A percentile compares a stretch with the other conserved stretches of the same genome.
These are phyloP conservation scores for Heterocephalus glaber DNA, from an alignment of 2,113 vertebrate species.

Conservation along the genomic window DNA sequence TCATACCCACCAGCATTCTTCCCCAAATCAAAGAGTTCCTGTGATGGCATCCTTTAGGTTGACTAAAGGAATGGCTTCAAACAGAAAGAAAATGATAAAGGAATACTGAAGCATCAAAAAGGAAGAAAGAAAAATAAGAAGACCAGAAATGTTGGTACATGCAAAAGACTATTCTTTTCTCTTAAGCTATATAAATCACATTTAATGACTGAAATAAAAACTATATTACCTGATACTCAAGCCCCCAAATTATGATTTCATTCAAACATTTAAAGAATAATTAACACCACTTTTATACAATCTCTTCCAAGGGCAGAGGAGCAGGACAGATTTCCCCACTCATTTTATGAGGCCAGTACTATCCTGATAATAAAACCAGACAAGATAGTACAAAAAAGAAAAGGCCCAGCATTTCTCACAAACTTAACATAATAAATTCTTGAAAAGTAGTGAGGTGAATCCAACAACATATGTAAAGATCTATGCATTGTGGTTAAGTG, in stretches of 20 bases:
- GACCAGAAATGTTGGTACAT: not conserved
- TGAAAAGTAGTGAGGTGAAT: not conserved
- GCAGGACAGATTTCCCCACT: not conserved
- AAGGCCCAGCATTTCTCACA: not conserved
- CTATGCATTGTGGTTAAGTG: not conserved
- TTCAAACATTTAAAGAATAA: constrained; percentile 1
- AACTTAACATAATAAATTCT: not conserved
- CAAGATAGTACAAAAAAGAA: not conserved
- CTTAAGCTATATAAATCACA: not conserved
- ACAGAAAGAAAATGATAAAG: not conserved
- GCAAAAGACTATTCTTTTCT: not conserved
- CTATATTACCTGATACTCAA: not conserved
- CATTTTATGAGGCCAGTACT: not conserved
- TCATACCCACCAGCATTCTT: not conserved
- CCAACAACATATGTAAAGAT: not conserved
- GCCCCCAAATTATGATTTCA: constrained; percentile 4
- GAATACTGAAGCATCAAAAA: not conserved
- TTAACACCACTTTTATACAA: not conserved
- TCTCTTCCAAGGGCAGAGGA: constrained; percentile 11
- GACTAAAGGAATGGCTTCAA: not conserved
- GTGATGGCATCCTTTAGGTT: not conserved
- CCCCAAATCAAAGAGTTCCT: not conserved
- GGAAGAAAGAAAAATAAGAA: not conserved
- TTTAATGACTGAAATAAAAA: constrained; percentile 14
- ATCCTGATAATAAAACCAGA: constrained; percentile 17